phyloP scores from a whole-genome alignment of 2,797 vertebrate species.

The Muscicapa comitata region DNA sequence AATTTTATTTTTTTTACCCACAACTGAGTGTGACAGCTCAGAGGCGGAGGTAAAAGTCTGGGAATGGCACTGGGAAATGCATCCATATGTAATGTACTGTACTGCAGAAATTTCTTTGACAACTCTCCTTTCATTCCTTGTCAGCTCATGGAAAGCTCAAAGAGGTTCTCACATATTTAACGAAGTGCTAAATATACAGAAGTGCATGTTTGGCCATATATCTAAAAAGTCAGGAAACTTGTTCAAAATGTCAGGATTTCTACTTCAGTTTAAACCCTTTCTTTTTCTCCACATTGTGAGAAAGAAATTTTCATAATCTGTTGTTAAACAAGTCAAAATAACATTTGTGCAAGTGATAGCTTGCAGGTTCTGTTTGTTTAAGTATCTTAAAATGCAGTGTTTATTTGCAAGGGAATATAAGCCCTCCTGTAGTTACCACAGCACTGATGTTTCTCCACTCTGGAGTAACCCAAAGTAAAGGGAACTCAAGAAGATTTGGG shows the following conservation, averaged over 20 bases:
- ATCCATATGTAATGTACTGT: not conserved
- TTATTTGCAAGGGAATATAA: not conserved
- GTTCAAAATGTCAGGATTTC: not conserved
- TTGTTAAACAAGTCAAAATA: not conserved
- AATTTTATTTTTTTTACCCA: too few relatives aligned
- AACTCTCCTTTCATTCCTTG: not conserved
- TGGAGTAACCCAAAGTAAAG: not conserved
- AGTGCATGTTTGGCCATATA: not conserved
- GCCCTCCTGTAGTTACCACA: not conserved
- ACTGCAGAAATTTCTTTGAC: not conserved
- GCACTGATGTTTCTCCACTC: not conserved
- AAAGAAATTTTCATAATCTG: not conserved
- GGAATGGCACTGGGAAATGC: not conserved
- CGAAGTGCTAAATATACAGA: not conserved
- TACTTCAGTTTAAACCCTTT: not conserved
- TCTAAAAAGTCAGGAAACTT: not conserved
- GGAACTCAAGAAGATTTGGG: not conserved
- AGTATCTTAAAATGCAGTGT: not conserved
- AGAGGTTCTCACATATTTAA: not conserved
- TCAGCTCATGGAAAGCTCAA: not conserved
- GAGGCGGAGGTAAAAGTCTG: not conserved
- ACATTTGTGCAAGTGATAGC: not conserved
- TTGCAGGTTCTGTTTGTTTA: not conserved
- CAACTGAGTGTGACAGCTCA: not conserved
- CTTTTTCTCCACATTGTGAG: not conserved